A percentile compares a stretch with the other conserved stretches of the same genome.
Evolutionary conservation across 2,113 vertebrate species (phyloP).

Genomic region (Tragelaphus scriptus): DNA sequence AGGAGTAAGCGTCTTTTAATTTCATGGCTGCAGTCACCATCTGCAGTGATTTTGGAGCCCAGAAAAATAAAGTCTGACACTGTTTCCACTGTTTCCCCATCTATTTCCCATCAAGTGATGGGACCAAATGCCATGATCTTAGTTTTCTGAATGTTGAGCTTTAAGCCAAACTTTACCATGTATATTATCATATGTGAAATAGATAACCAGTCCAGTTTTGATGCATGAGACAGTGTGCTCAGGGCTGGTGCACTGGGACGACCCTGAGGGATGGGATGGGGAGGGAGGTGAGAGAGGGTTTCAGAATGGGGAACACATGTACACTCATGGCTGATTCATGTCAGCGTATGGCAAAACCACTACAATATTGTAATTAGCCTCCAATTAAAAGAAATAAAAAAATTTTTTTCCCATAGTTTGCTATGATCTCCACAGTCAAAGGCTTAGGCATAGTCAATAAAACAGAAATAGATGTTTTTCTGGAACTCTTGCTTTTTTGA

Average conservation of each 20-base stretch:
- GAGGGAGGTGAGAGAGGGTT: not conserved
- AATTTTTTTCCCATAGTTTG: not conserved
- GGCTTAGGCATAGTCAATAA: not conserved
- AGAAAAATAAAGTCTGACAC: too few relatives aligned
- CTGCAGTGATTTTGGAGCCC: too few relatives aligned
- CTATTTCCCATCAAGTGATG: too few relatives aligned
- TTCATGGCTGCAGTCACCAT: too few relatives aligned
- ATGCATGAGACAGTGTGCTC: not conserved
- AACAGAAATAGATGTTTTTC: not conserved
- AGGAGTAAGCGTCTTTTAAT: too few relatives aligned
- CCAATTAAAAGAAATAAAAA: not conserved
- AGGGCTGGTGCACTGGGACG: not conserved
- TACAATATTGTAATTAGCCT: not conserved
- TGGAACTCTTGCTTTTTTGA: not conserved
- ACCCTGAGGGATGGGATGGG: not conserved
- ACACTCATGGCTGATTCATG: not conserved
- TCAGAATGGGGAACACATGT: not conserved
- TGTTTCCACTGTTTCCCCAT: too few relatives aligned
- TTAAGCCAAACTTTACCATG: not conserved
- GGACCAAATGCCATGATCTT: too few relatives aligned
- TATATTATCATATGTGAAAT: not conserved
- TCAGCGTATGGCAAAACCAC: not conserved
- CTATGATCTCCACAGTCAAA: not conserved
- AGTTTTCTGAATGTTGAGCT: too few relatives aligned
- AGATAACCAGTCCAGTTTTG: not conserved